phyloP scores from a whole-genome alignment of 2,797 vertebrate species.

The Buphagus erythrorhynchus region DNA sequence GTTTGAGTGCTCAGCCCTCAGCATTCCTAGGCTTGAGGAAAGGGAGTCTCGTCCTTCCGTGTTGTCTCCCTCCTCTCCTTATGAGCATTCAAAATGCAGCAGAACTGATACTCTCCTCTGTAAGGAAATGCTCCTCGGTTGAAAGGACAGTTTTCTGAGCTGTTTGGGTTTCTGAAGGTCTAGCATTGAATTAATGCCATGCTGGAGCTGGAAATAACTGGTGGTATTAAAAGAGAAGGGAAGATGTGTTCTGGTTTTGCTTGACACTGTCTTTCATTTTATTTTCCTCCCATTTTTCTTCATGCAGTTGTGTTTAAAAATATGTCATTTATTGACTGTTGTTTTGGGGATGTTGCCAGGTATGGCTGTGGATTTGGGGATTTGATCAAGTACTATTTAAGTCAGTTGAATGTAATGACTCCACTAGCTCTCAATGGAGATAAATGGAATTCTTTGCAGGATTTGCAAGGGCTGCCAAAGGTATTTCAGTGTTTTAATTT shows the following conservation, averaged over 20 bases:
- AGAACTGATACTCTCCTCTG: not conserved
- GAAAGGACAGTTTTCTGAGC: not conserved
- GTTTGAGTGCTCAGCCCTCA: not conserved
- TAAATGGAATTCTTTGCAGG: not conserved
- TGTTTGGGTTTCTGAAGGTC: not conserved
- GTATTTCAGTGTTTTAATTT: not conserved
- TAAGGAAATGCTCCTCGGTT: not conserved
- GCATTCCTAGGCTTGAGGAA: not conserved
- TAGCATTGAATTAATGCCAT: not conserved
- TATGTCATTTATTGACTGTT: not conserved
- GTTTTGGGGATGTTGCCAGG: not conserved
- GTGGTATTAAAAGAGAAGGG: not conserved
- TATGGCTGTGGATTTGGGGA: not conserved
- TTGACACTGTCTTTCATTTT: not conserved
- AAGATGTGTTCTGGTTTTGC: not conserved
- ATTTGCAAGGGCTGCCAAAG: not conserved
- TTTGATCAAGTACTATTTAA: not conserved
- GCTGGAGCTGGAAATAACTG: not conserved
- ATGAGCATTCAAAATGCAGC: not conserved
- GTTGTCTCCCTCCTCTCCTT: not conserved
- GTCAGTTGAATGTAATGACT: not conserved
- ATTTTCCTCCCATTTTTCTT: not conserved
- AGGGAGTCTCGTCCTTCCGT: fast-evolving
- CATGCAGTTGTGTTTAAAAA: not conserved
- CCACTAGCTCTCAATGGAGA: not conserved